These are phyloP conservation scores for Physella acuta DNA, from an alignment of 1,140 invertebrate genomes.

Conservation along the genomic window DNA sequence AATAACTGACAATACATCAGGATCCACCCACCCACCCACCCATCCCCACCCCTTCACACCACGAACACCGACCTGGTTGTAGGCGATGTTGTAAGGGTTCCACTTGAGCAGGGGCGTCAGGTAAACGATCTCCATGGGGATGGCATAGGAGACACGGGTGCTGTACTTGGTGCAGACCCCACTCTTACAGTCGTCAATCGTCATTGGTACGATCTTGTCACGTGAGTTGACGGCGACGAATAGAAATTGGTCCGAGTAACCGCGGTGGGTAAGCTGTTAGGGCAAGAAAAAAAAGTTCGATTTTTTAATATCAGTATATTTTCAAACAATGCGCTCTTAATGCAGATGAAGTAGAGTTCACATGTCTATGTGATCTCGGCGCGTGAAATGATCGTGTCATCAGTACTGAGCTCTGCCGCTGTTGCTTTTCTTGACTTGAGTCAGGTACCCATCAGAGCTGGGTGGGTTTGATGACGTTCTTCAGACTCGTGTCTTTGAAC, in stretches of 20 bases:
- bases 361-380: too few relatives aligned
- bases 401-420: too few relatives aligned
- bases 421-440: too few relatives aligned
- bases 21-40: background rate
- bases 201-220: background rate
- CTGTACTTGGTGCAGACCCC: background rate
- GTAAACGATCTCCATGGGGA: conserved; percentile 44
- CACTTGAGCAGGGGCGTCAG: conserved; percentile 36
- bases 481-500: too few relatives aligned
- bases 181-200: background rate
- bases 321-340: too few relatives aligned
- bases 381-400: too few relatives aligned
- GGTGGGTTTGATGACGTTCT: too few relatives aligned
- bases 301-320: too few relatives aligned
- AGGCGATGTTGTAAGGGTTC: conserved; percentile 38
- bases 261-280: background rate
- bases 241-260: background rate
- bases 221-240: background rate
- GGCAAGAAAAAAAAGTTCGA: background rate
- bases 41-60: background rate
- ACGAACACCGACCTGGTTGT: background rate
- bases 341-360: too few relatives aligned
- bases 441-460: too few relatives aligned
- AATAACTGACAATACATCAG: background rate
- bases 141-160: conserved; percentile 32